Evolutionary conservation across 1,140 invertebrate species (phyloP).

Genomic region (Anthonomus grandis): DNA sequence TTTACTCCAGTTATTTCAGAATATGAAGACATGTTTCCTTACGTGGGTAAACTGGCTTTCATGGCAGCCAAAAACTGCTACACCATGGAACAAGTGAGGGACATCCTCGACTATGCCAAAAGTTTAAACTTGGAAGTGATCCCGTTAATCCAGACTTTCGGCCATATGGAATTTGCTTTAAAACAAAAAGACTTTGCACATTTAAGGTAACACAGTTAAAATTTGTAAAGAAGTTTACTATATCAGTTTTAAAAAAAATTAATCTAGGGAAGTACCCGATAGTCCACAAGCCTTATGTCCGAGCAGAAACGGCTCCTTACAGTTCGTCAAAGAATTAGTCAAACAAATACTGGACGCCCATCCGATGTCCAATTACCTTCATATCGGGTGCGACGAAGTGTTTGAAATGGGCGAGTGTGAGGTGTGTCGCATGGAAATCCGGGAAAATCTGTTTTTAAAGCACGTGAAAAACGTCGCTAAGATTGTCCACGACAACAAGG

Average conservation of each 20-base stretch:
- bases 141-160: constrained; percentile 94
- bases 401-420: constrained; percentile 79
- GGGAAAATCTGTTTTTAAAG: constrained; percentile 64
- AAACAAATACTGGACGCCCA: constrained; percentile 67
- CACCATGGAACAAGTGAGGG: constrained; percentile 61
- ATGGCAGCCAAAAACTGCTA: constrained; percentile 78
- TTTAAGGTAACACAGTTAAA: constrained; percentile 47
- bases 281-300: constrained; percentile 85
- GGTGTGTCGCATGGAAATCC: constrained; percentile 57
- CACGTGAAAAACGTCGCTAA: constrained; percentile 65
- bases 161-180: constrained; percentile 87
- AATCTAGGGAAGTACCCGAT: constrained; percentile 64
- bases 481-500: constrained; percentile 61
- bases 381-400: constrained; percentile 81
- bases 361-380: constrained; percentile 51
- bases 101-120: constrained; percentile 62
- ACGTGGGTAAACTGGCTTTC: constrained; percentile 61
- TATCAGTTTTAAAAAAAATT: not conserved
- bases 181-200: constrained; percentile 75
- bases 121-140: constrained; percentile 75
- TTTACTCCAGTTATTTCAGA: constrained; percentile 57
- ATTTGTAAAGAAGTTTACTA: not conserved
- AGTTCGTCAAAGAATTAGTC: constrained; percentile 74
- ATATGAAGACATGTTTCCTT: constrained; percentile 99
- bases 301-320: constrained; percentile 66